Evolutionary conservation across 2,888 invertebrate genomes (phyloP), one percentile per base, ranked within the genome.

Genomic region (Acanthosoma haemorrhoidale): DNA sequence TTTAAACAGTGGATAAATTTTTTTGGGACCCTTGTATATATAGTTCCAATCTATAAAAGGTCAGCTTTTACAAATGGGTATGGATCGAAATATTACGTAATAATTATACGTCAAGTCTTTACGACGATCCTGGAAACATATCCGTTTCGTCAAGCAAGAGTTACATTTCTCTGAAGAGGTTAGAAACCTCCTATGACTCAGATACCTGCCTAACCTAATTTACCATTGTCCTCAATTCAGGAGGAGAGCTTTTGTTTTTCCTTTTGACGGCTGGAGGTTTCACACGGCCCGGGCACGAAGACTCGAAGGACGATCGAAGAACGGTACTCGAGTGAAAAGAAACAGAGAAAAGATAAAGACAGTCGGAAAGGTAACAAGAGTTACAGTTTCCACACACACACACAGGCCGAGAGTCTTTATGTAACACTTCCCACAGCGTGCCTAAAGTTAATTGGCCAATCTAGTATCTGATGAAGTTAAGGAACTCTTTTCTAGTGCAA

Each of bases 311-410:
- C 25, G 25, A 8, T 6, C 51, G 18, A 51, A 21, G 51, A 51
- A 51, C 51, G 51, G 51, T 51, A 2, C 21, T 4, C 6, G 1
- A 4, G 2, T 41, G 25, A 51, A 51, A n/a, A 51, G 25, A n/a
- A n/a, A n/a, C n/a, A n/a, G 25, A 51, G 25, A n/a, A 25, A 51
- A 51, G 51, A 51, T 25, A 51, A 51, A 25, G 51, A 25, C 51
- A n/a, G 32, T 32, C 29, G 25, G 18, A 51, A 32, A 51, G n/a
- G n/a, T n/a, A n/a, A n/a, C n/a, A n/a, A n/a, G 25, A 25, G 51
- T 51, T 51, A 51, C 51, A 25, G 51, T 51, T 51, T 51, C 51
- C 51, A 51, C 51, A 51, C 32, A 32, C n/a, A 38, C 38, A 51
- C 8, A 51, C 51, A 51, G 29, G 2, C 51, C 51, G 4, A 51